A percentile compares a stretch with the other conserved stretches of the same genome.
phyloP scores from a whole-genome alignment of 1,140 invertebrate species.

The Colletes gigas region DNA sequence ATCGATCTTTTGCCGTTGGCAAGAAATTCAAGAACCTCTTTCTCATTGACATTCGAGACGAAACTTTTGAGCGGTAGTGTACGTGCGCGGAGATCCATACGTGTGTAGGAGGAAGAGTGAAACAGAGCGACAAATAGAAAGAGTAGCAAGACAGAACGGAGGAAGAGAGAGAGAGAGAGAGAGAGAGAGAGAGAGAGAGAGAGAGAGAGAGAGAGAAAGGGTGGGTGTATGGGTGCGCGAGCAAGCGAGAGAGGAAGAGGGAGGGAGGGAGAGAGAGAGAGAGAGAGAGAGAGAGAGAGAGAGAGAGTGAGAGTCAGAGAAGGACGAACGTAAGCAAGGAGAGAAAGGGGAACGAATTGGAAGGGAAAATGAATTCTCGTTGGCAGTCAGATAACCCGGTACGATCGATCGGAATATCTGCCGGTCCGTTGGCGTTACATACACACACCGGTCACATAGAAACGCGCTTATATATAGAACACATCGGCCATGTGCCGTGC shows the following conservation, averaged over 20 bases:
- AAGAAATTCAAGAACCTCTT: conserved; percentile 8
- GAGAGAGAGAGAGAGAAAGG: too few species aligned
- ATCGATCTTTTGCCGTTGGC: background rate
- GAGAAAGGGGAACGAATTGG: conserved; percentile 31
- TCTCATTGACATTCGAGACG: conserved; percentile 22
- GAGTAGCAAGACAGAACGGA: background rate
- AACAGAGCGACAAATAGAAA: conserved; percentile 8
- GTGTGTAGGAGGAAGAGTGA: conserved; percentile 17
- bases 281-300: background rate
- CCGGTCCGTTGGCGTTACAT: conserved; percentile 62
- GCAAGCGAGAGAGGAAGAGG: conserved; percentile 6
- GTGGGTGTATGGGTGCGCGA: conserved; percentile 18
- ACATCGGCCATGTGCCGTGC: conserved; percentile 50
- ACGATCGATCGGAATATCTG: conserved; percentile 69
- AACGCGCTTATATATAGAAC: conserved; percentile 59
- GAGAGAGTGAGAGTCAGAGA: conserved; percentile 20
- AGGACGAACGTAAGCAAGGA: conserved; percentile 7
- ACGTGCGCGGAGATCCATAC: conserved; percentile 26
- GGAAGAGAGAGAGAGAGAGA: conserved; percentile 10
- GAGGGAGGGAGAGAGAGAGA: conserved; percentile 7
- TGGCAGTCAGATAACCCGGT: conserved; percentile 66
- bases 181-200: too few species aligned
- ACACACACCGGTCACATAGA: conserved; percentile 56
- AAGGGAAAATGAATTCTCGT: conserved; percentile 67
- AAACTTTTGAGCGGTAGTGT: conserved; percentile 24